Evolutionary conservation across 2,113 vertebrate genomes (phyloP).

Genomic region (Sinocyclocheilus anophthalmus): DNA sequence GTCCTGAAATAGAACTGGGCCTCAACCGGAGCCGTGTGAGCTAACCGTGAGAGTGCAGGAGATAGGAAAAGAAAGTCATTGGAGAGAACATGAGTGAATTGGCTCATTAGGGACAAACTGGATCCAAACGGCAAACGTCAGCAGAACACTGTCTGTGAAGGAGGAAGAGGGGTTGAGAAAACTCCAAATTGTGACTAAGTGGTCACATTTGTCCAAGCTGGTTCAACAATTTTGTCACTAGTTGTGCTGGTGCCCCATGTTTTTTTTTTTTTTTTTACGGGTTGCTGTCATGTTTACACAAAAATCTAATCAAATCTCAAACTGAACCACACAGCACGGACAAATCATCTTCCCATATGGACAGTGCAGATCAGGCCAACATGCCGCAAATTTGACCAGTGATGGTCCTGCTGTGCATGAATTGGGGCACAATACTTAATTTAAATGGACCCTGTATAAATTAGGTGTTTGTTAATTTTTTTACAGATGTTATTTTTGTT

Average conservation of each 20-base stretch:
- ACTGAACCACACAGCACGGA: background rate
- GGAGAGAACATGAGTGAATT: background rate
- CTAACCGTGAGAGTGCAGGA: background rate
- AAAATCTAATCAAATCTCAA: background rate
- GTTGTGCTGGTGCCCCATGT: background rate
- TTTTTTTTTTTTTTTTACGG: background rate
- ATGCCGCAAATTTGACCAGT: background rate
- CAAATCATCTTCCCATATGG: background rate
- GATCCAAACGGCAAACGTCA: conserved; percentile 9
- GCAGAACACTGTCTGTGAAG: background rate
- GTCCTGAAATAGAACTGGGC: conserved; percentile 65
- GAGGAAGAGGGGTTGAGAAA: conserved; percentile 2
- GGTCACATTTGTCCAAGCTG: conserved; percentile 24
- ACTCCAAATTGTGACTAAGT: conserved; percentile 11
- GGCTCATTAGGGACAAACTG: conserved; percentile 18
- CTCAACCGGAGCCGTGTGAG: conserved; percentile 20
- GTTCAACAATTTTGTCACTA: background rate
- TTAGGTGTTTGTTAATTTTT: background rate
- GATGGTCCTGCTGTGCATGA: background rate
- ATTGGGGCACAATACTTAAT: background rate
- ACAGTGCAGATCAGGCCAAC: background rate
- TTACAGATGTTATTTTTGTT: background rate
- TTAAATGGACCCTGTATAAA: background rate
- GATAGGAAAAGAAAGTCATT: background rate
- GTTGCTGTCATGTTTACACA: background rate